Evolutionary conservation across 1,140 invertebrate genomes (phyloP).

Genomic region (Drosophila lacertosa): DNA sequence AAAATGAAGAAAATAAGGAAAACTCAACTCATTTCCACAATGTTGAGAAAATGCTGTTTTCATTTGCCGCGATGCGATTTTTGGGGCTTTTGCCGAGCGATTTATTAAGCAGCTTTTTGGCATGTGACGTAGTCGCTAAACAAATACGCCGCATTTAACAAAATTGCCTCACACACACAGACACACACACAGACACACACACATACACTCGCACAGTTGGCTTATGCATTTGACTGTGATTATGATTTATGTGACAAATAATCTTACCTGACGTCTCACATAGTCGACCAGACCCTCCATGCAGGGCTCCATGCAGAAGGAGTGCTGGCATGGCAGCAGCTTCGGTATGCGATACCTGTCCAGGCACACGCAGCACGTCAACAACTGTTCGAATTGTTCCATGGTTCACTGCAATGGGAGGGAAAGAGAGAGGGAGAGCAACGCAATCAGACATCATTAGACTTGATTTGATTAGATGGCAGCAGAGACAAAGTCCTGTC

Average conservation of each 20-base stretch:
- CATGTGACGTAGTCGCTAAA: constrained; percentile 48
- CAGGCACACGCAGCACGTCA: constrained; percentile 98
- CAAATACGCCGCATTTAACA: constrained; percentile 54
- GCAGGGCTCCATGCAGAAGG: constrained; percentile 99
- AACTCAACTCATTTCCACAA: constrained; percentile 50
- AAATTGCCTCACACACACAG: constrained; percentile 49
- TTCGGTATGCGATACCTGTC: constrained; percentile 98
- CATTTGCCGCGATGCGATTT: constrained; percentile 67
- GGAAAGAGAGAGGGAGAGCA: constrained; percentile 11
- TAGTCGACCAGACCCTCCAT: constrained; percentile 98
- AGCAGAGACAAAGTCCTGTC: constrained; percentile 60
- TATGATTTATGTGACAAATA: constrained; percentile 56
- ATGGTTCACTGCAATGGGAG: constrained; percentile 85
- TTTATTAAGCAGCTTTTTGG: constrained; percentile 59
- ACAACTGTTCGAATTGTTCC: constrained; percentile 98
- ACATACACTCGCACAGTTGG: constrained; percentile 1
- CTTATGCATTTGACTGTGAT: constrained; percentile 45
- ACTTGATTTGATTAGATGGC: constrained; percentile 71
- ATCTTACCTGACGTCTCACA: constrained; percentile 92
- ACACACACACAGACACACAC: constrained; percentile 3
- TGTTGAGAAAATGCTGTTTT: constrained; percentile 52
- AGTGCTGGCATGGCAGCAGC: constrained; percentile 99
- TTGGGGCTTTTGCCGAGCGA: constrained; percentile 37
- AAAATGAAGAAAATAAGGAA: too few species aligned
- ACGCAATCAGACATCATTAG: constrained; percentile 65